Evolutionary conservation across 2,113 vertebrate genomes (phyloP), one percentile per base, ranked within the genome.

Genomic region (Raphicerus campestris): DNA sequence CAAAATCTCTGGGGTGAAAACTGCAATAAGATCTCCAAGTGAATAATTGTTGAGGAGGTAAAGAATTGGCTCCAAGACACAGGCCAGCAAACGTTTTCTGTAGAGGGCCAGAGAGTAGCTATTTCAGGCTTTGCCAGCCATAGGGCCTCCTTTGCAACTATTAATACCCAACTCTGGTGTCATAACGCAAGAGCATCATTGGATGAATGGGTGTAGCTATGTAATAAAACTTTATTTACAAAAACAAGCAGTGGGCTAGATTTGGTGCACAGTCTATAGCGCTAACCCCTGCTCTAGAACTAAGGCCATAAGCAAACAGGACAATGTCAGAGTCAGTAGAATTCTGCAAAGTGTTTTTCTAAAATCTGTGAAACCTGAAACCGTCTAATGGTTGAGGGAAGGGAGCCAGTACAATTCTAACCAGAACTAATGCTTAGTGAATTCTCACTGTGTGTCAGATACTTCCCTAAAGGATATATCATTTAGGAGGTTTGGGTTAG

Each of bases 361-460:
- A 95, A 89, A 32, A 60, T 86, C 63, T 87, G 35, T 87, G 60
- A 97, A 70, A 82, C 95, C 93, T 56, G 80, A 97, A 96, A 60
- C n/a, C 11, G 30, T 70, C 87, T 87, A 78, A 39, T 28, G 89
- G 45, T n/a, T 87, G 28, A 84, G 61, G 61, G 9, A 90, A 96
- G 89, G 35, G 93, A 61, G 10, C 39, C 75, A 87, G 56, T 63
- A 60, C 56, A 73, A 86, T 55, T 42, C 49, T n/a, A 90, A 70
- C 10, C 60, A 91, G 26, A 78, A 51, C 42, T 88, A 47, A 80
- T 73, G 45, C 77, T 87, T 78, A 60, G 35, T 90, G 77, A 91
- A 39, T 81, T 26, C 30, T 92, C 66, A 60, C 81, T 87, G 1
- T 5, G 7, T 78, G 35, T 60, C 84, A 45, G 47, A 58, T 63